Evolutionary conservation across 2,113 vertebrate genomes (phyloP), one percentile per base, ranked within the genome.

Genomic region (Leptosomus discolor): DNA sequence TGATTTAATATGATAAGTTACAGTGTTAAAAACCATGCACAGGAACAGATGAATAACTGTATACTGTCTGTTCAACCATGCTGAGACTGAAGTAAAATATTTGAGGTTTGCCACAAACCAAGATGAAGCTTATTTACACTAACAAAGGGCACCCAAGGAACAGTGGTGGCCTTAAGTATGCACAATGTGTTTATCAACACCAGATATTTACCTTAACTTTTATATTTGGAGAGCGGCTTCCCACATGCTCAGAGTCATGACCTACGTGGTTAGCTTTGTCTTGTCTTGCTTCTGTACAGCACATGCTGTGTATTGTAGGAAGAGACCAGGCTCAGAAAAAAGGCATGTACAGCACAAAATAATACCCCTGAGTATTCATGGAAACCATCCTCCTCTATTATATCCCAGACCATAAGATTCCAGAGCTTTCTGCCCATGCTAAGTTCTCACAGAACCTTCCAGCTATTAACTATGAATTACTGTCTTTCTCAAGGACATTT

Each of bases 41-140:
- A 65, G 51, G 53, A 79, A 41, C 17, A 63, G 77, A 86, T 60
- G 19, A 86, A 41, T 32, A 43, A 85, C 85, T 30, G 20, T 7
- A 15, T 82, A 84, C 41, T 85, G 85, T 90, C 91, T 71, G 37
- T 75, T 79, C 56, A 60, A 45, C 43, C 26, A 6, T 68, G 76
- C 84, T 90, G 82, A 92, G 91, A 76, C 92, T 46, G 56, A 54
- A 96, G 64, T 71, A 85, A 92, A 93, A 97, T 90, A 91, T 36
- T 85, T 97, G 97, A 97, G 96, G 96, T 97, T 98, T 92, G 88
- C 95, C 92, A 94, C 95, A 95, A 98, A 96, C 91, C 65, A 54
- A 88, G 63, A 75, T 79, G 93, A 74, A 92, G 60, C 63, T 92
- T 93, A 83, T 92, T 96, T 91, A 75, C 73, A 92, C 89, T 79